Evolutionary conservation across 92 coral and sea anemone species (phyloP).

Genomic region (Umimayanthus chanpuru): DNA sequence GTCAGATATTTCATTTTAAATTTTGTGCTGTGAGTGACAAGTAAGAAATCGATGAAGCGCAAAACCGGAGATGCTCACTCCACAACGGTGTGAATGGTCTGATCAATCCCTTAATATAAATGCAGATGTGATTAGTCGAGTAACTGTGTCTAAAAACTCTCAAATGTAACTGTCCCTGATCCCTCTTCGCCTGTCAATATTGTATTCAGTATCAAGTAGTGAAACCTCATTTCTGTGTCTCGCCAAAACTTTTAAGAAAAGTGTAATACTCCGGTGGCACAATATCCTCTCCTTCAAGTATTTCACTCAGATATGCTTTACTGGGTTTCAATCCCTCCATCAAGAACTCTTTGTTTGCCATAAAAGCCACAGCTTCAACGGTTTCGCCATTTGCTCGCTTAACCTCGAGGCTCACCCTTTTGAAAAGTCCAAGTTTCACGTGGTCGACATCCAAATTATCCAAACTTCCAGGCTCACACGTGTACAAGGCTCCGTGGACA

Average conservation of each 20-base stretch:
- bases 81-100: no score
- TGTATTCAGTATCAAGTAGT: no score
- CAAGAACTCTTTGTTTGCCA: constrained; percentile 53
- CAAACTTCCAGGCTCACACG: constrained; percentile 53
- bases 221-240: background rate
- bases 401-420: constrained; percentile 49
- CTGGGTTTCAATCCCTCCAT: constrained; percentile 58
- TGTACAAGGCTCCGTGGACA: constrained; percentile 66
- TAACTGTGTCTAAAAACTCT: no score
- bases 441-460: constrained; percentile 54
- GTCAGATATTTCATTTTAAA: no score
- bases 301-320: constrained; percentile 49
- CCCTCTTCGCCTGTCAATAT: no score
- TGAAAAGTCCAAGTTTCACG: constrained; percentile 36
- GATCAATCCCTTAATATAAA: no score
- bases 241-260: constrained; percentile 17
- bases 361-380: constrained; percentile 48
- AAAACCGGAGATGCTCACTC: no score
- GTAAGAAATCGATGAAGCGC: no score
- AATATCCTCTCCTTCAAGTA: constrained; percentile 68
- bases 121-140: no score
- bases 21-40: no score
- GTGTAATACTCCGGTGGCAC: constrained; percentile 1
- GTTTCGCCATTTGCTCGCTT: constrained; percentile 49
- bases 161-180: no score